These are phyloP conservation scores for Equus przewalskii DNA, from an alignment of 2,113 vertebrate species.

Conservation along the genomic window DNA sequence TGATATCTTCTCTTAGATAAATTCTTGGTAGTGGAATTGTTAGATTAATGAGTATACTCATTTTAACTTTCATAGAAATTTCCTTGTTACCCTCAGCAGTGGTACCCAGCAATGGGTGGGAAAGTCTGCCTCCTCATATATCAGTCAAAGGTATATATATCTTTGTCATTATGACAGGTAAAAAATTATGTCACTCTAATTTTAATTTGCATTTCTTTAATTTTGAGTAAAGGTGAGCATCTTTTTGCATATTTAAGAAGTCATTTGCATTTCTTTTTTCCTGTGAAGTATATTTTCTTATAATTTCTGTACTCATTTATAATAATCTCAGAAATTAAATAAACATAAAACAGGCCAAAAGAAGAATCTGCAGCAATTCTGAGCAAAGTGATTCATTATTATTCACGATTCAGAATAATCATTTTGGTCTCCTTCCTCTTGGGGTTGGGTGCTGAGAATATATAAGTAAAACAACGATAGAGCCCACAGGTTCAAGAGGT, in stretches of 20 bases:
- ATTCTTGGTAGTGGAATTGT: neutral
- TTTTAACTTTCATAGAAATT: constrained; percentile 34
- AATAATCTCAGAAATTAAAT: constrained; percentile 45
- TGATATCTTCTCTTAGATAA: neutral
- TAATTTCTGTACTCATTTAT: neutral
- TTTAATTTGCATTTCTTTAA: neutral
- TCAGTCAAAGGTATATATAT: neutral
- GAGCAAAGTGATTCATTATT: constrained; percentile 20
- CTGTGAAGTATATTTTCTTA: neutral
- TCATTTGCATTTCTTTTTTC: neutral
- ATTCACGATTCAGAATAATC: neutral
- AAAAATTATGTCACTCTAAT: neutral
- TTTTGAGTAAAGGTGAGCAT: neutral
- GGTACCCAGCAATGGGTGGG: neutral
- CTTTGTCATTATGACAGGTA: neutral
- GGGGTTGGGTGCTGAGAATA: neutral
- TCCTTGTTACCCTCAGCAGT: neutral
- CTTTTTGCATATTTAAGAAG: neutral
- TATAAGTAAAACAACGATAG: neutral
- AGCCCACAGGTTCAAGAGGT: neutral
- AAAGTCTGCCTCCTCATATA: neutral
- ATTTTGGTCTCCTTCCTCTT: neutral
- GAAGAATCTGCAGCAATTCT: neutral
- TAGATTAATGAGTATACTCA: neutral
- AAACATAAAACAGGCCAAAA: constrained; percentile 4